phyloP scores from a whole-genome alignment of 2,797 vertebrate species.

The Rallus crepitans region DNA sequence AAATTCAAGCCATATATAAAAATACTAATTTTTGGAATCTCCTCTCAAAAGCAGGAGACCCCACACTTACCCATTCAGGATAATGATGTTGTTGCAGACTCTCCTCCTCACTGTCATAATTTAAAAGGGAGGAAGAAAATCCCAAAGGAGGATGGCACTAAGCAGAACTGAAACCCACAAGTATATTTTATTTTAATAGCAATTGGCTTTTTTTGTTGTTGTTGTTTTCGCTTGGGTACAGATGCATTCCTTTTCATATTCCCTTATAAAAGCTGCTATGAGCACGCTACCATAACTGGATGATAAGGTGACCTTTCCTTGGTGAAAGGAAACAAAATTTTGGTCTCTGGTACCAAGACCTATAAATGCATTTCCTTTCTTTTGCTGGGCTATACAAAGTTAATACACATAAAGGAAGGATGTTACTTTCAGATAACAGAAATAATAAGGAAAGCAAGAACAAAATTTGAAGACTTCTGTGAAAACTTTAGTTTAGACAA shows the following conservation, averaged over 20 bases:
- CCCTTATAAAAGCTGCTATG: background rate
- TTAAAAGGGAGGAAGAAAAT: background rate
- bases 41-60: background rate
- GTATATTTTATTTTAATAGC: background rate
- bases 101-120: background rate
- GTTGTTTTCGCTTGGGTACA: background rate
- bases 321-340: conserved; percentile 3
- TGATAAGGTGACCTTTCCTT: conserved; percentile 6
- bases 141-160: background rate
- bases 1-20: background rate
- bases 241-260: background rate
- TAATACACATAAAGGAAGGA: background rate
- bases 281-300: background rate
- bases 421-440: background rate
- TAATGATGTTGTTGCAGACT: background rate
- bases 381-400: background rate
- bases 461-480: conserved; percentile 17
- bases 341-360: background rate
- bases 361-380: background rate
- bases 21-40: background rate
- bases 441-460: background rate
- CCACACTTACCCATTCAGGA: background rate
- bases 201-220: background rate
- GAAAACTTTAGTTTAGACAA: conserved; percentile 35
- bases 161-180: background rate